phyloP scores from a whole-genome alignment of 2,797 vertebrate species.

The Erethizon dorsatum region DNA sequence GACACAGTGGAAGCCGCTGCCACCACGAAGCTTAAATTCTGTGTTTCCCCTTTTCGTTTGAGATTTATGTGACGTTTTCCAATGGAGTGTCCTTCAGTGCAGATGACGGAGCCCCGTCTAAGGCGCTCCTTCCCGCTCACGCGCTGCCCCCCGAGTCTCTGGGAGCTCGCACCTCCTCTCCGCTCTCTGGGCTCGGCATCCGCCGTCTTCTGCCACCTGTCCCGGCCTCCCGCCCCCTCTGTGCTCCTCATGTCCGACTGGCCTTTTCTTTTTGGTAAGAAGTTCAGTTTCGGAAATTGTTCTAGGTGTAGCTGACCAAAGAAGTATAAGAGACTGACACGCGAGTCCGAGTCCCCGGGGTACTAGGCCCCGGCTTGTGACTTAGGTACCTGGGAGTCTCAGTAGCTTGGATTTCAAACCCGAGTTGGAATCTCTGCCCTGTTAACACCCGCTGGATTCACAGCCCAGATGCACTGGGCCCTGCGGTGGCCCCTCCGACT shows the following conservation, averaged over 20 bases:
- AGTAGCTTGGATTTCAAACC: neutral
- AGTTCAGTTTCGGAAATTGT: neutral
- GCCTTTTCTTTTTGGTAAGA: neutral
- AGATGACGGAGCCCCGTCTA: too few relatives aligned
- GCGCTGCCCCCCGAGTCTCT: too few relatives aligned
- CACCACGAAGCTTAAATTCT: too few relatives aligned
- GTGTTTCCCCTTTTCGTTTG: too few relatives aligned
- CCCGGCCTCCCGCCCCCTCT: neutral
- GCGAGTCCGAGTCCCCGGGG: neutral
- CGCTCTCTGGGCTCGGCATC: neutral
- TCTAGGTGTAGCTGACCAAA: neutral
- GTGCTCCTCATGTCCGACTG: neutral
- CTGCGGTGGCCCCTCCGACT: too few relatives aligned
- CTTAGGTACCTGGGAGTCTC: neutral
- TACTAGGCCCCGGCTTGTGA: neutral
- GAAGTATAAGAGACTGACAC: neutral
- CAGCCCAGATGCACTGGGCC: neutral
- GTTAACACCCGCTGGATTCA: neutral
- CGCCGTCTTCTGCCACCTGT: neutral
- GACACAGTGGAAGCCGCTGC: too few relatives aligned
- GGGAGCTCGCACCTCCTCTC: neutral
- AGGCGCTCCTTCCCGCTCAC: too few relatives aligned
- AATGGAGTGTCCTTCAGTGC: neutral
- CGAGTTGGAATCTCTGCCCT: too few relatives aligned
- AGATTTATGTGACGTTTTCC: neutral